These are phyloP conservation scores for Drosophila sproati DNA, from an alignment of 1,140 invertebrate species.

Conservation along the genomic window DNA sequence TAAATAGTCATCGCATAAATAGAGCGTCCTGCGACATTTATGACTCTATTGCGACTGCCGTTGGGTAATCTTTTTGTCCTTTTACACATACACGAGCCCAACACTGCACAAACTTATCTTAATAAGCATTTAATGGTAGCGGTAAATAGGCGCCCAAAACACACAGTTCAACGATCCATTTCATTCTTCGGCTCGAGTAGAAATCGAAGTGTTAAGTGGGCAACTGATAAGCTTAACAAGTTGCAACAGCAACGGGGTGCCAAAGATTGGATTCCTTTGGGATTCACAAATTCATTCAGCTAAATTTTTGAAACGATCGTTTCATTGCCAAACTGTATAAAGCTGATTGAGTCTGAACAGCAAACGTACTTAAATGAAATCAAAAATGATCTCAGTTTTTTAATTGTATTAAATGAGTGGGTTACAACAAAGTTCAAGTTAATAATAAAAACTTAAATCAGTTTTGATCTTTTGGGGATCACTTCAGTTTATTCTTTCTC, in stretches of 20 bases:
- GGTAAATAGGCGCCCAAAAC: slow-evolving; percentile 62
- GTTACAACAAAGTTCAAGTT: too few species aligned
- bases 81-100: slow-evolving; percentile 46
- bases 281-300: slow-evolving; percentile 6
- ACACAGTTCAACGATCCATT: slow-evolving; percentile 24
- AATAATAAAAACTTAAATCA: too few species aligned
- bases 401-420: too few species aligned
- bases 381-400: too few species aligned
- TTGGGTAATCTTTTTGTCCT: slow-evolving; percentile 50
- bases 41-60: slow-evolving; percentile 72
- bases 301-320: not conserved
- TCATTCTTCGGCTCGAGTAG: not conserved
- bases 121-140: slow-evolving; percentile 79
- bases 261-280: not conserved
- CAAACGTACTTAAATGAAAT: too few species aligned
- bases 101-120: slow-evolving; percentile 49
- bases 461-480: slow-evolving; percentile 15
- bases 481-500: not conserved
- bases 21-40: slow-evolving; percentile 69
- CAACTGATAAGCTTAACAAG: not conserved
- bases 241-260: not conserved
- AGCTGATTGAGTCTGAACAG: too few species aligned
- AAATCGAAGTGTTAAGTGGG: slow-evolving; percentile 51
- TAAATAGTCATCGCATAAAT: slow-evolving; percentile 83
- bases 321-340: too few species aligned